Evolutionary conservation across 1,140 invertebrate species (phyloP), one percentile per base, ranked within the genome.

Genomic region (Halotydeus destructor): DNA sequence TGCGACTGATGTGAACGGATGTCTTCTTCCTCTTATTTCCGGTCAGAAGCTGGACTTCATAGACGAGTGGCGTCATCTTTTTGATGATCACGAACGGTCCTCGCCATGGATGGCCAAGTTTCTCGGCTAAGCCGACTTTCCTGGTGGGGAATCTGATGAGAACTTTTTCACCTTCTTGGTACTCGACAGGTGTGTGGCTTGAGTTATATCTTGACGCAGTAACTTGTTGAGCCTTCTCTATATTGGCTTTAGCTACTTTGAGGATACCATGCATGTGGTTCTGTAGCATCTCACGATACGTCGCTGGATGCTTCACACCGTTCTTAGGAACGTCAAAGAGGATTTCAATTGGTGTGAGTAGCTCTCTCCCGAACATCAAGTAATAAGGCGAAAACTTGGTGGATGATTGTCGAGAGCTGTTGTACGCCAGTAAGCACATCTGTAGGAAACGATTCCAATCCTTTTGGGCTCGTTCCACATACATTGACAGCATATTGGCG

Each of bases 351-450:
- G 44, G 44, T 8, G 24, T 14, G 5, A 14, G 50, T 11, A 60
- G 53, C 43, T 59, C 56, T 35, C 47, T 44, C 6, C 62, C 62
- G 39, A 60, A 63, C 14, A 66, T n/a, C 3, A 67, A 27, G 52
- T 62, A 58, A 39, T 59, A 58, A 1, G 62, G 59, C 6, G 41
- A 41, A 11, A 46, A 44, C 16, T 41, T 31, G 11, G 53, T 52
- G 8, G 41, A 27, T 3, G 36, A 37, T 33, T 57, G 49, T 11
- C 35, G 40, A 8, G 39, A 41, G 12, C 43, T 36, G 21, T 44
- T 46, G 11, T 42, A 45, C 2, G 44, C 33, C 19, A 43, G 36
- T n/a, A 41, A 41, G n/a, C 46, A 30, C 8, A 45, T 48, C 16
- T 42, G 42, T 12, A 58, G 24, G 38, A 50, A 53, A 21, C 39